Evolutionary conservation across 2,113 vertebrate species (phyloP), one percentile per base, ranked within the genome.

Genomic region (Eublepharis macularius): DNA sequence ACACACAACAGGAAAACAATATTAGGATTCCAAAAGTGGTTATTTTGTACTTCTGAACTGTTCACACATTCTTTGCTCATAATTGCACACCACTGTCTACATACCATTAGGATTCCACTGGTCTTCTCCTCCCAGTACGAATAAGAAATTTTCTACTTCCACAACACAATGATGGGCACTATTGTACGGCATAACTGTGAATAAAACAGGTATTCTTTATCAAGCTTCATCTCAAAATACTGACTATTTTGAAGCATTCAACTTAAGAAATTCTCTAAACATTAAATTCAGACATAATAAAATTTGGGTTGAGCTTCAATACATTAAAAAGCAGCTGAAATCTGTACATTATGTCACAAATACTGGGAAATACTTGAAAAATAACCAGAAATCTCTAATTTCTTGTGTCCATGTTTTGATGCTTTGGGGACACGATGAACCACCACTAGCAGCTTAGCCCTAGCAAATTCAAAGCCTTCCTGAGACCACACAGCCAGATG

Each of bases 161-260:
- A 99, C 98, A 2, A 99, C 98, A 73, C 99, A 99, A 95, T 99
- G 99, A 96, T 99, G 99, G 66, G 99, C 99, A 9, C 98, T 99
- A 97, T 99, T 99, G 94, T 99, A 99, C 87, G 99, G 99, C 99
- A 99, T 99, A 96, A 99, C 99, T 99, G 93, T 72, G 96, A 88
- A 93, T n/a, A 87, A 93, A 93, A 86, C 82, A 90, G 88, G 90
- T 89, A 86, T 84, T 17, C 45, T 83, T 41, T 92, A 85, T 96
- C 87, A 93, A 86, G 70, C 76, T 88, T 45, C 47, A 86, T 60
- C 45, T 91, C 45, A 88, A 85, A 78, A 87, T 24, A 47, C 63
- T 11, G 32, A 84, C 82, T 89, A 49, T 51, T 85, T 41, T 39
- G 43, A 82, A 54, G 19, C 34, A 81, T 49, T 63, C 69, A 32